phyloP scores from a whole-genome alignment of 2,113 vertebrate genomes.

The Antechinus stuartii region DNA sequence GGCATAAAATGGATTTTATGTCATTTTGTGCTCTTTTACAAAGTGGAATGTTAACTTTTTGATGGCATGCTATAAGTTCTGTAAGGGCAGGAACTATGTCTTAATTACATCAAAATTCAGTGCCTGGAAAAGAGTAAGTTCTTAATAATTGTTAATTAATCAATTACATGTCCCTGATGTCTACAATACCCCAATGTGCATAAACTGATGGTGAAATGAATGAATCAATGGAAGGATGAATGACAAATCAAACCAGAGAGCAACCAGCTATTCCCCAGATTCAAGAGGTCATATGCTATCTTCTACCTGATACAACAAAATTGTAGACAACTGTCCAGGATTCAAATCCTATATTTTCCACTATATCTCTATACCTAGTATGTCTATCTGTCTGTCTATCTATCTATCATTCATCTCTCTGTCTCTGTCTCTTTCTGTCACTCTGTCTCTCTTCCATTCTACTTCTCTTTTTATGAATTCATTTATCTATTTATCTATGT shows the following conservation, averaged over 20 bases:
- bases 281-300: not conserved
- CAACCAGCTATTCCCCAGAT: not conserved
- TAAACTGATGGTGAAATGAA: not conserved
- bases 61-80: not conserved
- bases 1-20: not conserved
- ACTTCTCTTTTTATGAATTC: too few species aligned
- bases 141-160: not conserved
- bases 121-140: not conserved
- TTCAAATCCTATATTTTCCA: not conserved
- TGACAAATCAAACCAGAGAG: not conserved
- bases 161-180: not conserved
- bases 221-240: not conserved
- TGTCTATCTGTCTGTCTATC: too few species aligned
- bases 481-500: too few species aligned
- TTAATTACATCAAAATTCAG: not conserved
- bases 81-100: not conserved
- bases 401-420: too few species aligned
- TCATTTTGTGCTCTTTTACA: not conserved
- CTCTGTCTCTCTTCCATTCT: not conserved
- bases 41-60: not conserved
- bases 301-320: not conserved
- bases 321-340: not conserved
- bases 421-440: not conserved
- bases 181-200: not conserved
- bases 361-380: not conserved